Percentiles rank a stretch among this genome's conserved stretches.
These are phyloP conservation scores for Seriola dumerili DNA, from an alignment of 2,113 vertebrate species.

Conservation along the genomic window DNA sequence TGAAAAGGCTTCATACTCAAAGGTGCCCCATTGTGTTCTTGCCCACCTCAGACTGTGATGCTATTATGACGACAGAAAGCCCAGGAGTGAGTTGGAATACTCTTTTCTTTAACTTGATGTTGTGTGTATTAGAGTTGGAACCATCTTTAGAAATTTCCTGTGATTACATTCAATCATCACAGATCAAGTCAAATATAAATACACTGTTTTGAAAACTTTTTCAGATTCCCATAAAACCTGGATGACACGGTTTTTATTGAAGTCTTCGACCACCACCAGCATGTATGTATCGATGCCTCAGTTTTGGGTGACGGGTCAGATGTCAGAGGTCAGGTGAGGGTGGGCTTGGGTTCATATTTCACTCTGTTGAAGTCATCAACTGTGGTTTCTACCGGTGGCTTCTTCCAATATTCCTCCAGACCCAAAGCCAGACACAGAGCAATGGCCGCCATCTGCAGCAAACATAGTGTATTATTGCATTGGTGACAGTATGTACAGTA, in stretches of 20 bases:
- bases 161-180: background rate
- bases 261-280: background rate
- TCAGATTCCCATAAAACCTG: background rate
- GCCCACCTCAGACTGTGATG: too few relatives aligned
- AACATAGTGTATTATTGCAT: background rate
- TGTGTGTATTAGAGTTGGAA: background rate
- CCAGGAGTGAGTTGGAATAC: too few relatives aligned
- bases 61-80: background rate
- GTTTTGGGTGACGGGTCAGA: background rate
- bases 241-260: background rate
- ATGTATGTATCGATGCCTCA: background rate
- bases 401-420: slow-evolving; percentile 69
- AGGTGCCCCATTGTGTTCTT: too few relatives aligned
- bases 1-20: too few relatives aligned
- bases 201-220: background rate
- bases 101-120: background rate
- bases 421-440: slow-evolving; percentile 70
- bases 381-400: slow-evolving; percentile 49
- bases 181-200: slow-evolving; percentile 19
- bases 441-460: slow-evolving; percentile 71
- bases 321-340: slow-evolving; percentile 53
- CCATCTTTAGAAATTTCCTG: too few relatives aligned
- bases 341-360: slow-evolving; percentile 75
- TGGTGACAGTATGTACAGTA: background rate
- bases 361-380: slow-evolving; percentile 74